Conservation (phyloP, 2,797 vertebrate genomes). For the Gouania willdenowi region DNA sequence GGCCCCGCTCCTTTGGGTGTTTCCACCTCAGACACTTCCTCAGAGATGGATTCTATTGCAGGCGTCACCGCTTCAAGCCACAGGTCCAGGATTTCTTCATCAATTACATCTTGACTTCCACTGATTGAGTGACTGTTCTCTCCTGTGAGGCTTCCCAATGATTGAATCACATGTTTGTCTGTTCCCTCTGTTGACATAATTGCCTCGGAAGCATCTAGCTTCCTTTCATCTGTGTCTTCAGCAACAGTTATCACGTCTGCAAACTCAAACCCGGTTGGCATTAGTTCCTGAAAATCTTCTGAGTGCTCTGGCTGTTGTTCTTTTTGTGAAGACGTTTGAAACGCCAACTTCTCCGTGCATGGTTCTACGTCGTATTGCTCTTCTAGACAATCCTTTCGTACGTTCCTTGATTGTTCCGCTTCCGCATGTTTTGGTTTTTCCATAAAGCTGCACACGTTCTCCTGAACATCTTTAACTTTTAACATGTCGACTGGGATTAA, state of each 20-base stretch:
- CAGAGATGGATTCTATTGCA: neutral
- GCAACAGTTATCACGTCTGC: neutral
- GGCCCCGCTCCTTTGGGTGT: neutral
- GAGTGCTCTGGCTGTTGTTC: neutral
- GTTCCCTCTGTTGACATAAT: constrained; percentile 2
- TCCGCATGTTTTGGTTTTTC: too few species aligned
- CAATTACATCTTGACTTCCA: constrained; percentile 24
- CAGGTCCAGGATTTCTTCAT: constrained; percentile 52
- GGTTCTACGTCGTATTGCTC: too few species aligned
- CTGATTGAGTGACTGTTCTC: neutral
- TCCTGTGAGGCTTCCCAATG: neutral
- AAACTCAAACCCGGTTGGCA: neutral
- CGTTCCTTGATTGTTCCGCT: too few species aligned
- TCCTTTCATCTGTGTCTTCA: neutral
- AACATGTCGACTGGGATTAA: too few species aligned
- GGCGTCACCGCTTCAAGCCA: constrained; percentile 28
- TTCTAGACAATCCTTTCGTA: too few species aligned
- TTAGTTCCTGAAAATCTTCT: neutral
- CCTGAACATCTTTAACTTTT: neutral
- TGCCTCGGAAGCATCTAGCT: neutral
- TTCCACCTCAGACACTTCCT: constrained; percentile 1
- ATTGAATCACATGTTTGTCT: neutral
- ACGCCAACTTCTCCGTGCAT: too few species aligned
- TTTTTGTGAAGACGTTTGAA: constrained; percentile 5
- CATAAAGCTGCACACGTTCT: too few species aligned